These are phyloP conservation scores for Dryobotodes eremita DNA, from an alignment of 2,888 invertebrate species.

Conservation along the genomic window DNA sequence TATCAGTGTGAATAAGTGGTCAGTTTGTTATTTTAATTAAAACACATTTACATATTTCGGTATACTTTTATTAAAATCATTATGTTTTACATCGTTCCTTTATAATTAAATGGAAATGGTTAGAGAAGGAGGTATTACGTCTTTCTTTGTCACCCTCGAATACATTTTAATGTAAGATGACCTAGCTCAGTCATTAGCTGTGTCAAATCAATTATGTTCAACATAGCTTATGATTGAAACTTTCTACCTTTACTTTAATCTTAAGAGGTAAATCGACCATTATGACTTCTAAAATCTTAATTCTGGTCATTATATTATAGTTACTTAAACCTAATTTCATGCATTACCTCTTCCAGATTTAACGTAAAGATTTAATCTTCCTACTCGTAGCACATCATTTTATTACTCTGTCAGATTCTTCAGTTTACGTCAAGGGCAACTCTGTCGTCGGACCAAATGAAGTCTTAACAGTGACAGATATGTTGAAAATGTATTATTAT, in stretches of 20 bases:
- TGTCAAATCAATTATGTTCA: conserved; percentile 29
- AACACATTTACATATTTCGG: conserved; percentile 69
- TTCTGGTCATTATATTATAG: conserved; percentile 51
- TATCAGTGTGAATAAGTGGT: conserved; percentile 1
- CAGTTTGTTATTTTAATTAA: conserved; percentile 52
- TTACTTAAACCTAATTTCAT: conserved; percentile 51
- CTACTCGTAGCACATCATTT: conserved; percentile 17
- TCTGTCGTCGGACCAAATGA: conserved; percentile 32
- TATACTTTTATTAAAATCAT: conserved; percentile 85
- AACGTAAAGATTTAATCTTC: conserved; percentile 39
- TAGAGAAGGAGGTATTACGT: conserved; percentile 56
- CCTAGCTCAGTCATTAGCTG: conserved; percentile 41
- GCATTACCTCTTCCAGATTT: conserved; percentile 56
- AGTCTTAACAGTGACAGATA: conserved; percentile 68
- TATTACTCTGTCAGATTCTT: conserved; percentile 15
- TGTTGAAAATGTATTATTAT: conserved; percentile 71
- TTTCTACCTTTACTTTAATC: conserved; percentile 41
- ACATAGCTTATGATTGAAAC: conserved; percentile 36
- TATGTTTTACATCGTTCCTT: conserved; percentile 71
- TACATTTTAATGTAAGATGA: conserved; percentile 23
- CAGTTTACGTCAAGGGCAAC: conserved; percentile 20
- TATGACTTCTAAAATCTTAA: conserved; percentile 59
- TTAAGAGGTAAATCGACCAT: conserved; percentile 56
- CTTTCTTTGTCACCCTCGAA: conserved; percentile 46
- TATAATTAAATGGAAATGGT: conserved; percentile 66